Evolutionary conservation across 2,113 vertebrate genomes (phyloP).

Genomic region (Cyanistes caeruleus): DNA sequence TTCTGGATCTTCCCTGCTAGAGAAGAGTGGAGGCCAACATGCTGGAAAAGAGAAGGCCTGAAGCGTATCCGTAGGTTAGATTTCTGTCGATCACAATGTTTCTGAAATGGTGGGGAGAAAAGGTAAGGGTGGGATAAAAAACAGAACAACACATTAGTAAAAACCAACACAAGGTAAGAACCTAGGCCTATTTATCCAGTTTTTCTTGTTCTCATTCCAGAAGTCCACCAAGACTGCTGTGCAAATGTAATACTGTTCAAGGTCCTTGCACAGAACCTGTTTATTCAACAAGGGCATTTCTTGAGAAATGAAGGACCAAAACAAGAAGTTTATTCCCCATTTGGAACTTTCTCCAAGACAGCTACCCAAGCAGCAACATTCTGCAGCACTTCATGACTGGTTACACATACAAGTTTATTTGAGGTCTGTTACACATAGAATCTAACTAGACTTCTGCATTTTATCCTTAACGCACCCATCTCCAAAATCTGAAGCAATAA

Average conservation of each 20-base stretch:
- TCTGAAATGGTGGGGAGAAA: slow-evolving; percentile 68
- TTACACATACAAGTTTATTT: neutral
- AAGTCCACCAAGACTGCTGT: neutral
- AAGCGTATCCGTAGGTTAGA: slow-evolving; percentile 95
- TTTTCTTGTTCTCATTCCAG: neutral
- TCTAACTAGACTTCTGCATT: neutral
- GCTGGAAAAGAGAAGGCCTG: slow-evolving; percentile 96
- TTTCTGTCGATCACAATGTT: slow-evolving; percentile 98
- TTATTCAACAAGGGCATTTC: neutral
- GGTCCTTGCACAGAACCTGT: neutral
- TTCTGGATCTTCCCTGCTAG: slow-evolving; percentile 97
- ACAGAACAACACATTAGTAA: neutral
- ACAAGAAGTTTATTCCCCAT: neutral
- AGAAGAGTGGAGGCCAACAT: slow-evolving; percentile 96
- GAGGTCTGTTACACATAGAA: neutral
- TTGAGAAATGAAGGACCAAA: neutral
- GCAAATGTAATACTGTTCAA: neutral
- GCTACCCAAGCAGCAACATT: neutral
- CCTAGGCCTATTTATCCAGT: neutral
- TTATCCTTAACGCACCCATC: neutral
- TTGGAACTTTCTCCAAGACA: neutral
- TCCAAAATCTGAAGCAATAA: neutral
- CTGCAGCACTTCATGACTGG: neutral
- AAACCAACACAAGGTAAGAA: neutral
- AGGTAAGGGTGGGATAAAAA: neutral